Conservation (phyloP, 2,113 vertebrate species). For the Vombatus ursinus region DNA sequence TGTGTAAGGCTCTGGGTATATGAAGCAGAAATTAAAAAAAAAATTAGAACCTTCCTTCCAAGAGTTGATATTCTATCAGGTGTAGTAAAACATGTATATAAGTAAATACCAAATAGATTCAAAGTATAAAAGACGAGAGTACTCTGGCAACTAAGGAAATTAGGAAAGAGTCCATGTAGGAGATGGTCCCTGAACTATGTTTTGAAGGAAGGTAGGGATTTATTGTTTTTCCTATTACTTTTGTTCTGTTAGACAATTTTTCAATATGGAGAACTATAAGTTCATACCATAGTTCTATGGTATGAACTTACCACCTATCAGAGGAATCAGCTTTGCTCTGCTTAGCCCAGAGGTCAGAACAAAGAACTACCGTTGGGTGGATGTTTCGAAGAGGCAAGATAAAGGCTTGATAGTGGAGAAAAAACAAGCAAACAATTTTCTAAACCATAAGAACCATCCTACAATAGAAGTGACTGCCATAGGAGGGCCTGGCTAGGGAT, state of each 20-base stretch:
- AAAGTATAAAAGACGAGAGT: neutral
- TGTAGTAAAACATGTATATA: neutral
- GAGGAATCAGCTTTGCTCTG: neutral
- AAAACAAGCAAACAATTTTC: neutral
- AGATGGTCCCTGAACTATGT: neutral
- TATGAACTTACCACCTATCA: neutral
- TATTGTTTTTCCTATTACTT: neutral
- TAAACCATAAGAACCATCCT: too few species aligned
- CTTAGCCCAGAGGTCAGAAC: neutral
- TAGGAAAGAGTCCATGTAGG: neutral
- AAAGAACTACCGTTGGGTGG: neutral
- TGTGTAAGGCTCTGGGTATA: neutral
- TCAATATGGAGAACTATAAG: neutral
- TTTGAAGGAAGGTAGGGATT: too few species aligned
- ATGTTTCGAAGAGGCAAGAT: neutral
- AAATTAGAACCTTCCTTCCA: neutral
- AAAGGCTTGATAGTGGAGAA: neutral
- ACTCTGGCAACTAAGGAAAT: neutral
- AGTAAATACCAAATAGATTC: neutral
- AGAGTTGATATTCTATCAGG: neutral
- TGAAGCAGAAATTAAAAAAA: neutral
- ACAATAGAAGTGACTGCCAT: too few species aligned
- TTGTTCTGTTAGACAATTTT: neutral
- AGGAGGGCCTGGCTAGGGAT: too few species aligned
- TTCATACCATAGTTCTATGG: too few species aligned